Base-by-base conservation (phyloP, 2,113 vertebrate species). In the Sinocyclocheilus anophthalmus region DNA sequence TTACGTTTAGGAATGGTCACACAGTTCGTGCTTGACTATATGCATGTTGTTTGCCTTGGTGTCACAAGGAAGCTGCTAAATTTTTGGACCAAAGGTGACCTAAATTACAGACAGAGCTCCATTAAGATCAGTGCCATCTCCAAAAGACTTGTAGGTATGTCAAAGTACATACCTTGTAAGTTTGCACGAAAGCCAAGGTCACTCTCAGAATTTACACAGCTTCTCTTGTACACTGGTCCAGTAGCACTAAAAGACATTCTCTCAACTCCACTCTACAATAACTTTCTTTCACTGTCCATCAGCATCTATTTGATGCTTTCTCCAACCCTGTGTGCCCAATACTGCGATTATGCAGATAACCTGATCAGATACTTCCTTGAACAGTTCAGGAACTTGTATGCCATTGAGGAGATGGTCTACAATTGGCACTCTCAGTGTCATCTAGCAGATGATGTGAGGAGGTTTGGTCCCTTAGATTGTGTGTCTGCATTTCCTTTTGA, bases 361-460 rank as follows among this genome's bases (percentile, higher is more conserved):
- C 70, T 83, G 33, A 42, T 83, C 11, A 37, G 30, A 33, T 83
- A 42, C 39, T 82, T 83, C 59, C 33, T 83, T 14, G 55, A 65
- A 45, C 80, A 87, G 42, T 86, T 81, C 37, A 11, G 76, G 30
- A 33, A 33, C 30, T 33, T 33, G 30, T 77, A 30, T 77, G 45
- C 6, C 13, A 24, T 77, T 77, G 79, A 81, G 33, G 61, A 59
- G 24, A 37, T 86, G 39, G 39, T 42, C 16, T 86, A 83, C 65
- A 83, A 76, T 72, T 14, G 82, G 12, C 85, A 83, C 42, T 39
- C 33, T 61, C 24, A 76, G 26, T 61, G 33, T n/a, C 69, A 82
- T 39, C 48, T 65, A 33, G 85, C 79, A 73, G 85, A 86, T 42
- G 79, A 86, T 86, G 85, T 82, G 26, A 63, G 55, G 57, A 86